Base-by-base conservation (phyloP, 2,113 vertebrate species). In the Lycocorax pyrrhopterus region DNA sequence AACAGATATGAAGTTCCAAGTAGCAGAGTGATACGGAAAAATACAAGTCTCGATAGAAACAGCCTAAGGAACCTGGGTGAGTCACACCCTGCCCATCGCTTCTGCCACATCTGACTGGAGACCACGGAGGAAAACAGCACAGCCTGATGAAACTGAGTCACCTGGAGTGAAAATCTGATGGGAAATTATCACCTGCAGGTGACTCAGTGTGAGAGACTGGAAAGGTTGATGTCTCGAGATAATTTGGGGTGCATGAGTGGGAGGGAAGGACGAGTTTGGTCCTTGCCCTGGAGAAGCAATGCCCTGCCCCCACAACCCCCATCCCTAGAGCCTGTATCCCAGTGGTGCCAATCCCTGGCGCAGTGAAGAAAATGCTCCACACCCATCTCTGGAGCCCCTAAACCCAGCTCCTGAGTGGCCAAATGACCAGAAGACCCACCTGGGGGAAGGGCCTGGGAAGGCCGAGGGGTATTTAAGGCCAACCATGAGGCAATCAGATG, bases 401-500 rank as follows among this genome's bases (percentile, higher is more conserved):
- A 27, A 15, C 7, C 22, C 46, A 69, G 22, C 22, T 60, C 18
- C 51, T 32, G 4, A 37, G 73, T 19, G 29, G 22, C 33, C 84
- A 69, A 51, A 44, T 32, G 26, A 44, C 12, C 22, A 37, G 8
- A 60, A 68, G 1, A 15, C 33, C 14, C 33, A 18, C 3, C 22
- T 33, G 9, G 22, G 12, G 8, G 5, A 33, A 37, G 14, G 3
- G 9, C 7, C 3, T n/a, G 32, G 37, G 17, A 68, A 52, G 22
- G 22, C 27, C 62, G 37, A 51, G 37, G 3, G 2, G 2, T 60
- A 18, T 52, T 69, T 44, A 23, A 60, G 18, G 29, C 6, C 4
- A 8, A 21, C 20, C 6, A 14, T 0, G 1, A 17, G 33, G 6
- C 1, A 1, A 63, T 5, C 3, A 39, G 2, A 21, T 22, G 7